Evolutionary conservation across 2,888 invertebrate genomes (phyloP), one percentile per base, ranked within the genome.

Genomic region (Drosophila nigritarsus): DNA sequence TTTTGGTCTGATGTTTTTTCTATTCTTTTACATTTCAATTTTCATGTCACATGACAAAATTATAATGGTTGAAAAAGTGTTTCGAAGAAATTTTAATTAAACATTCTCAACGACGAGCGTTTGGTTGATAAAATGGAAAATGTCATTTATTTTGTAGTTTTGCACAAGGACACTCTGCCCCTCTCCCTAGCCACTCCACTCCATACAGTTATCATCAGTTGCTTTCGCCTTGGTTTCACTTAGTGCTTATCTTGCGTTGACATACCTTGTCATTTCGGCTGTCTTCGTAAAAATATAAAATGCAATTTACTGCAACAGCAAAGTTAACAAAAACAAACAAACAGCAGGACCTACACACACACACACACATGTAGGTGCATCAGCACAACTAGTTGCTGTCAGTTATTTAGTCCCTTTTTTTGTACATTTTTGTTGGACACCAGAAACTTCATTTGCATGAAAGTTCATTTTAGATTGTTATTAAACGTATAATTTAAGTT

Each of bases 181-280:
- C 5, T 15, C 36, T n/a, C 18, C 9, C 24, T 27, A 0, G 18
- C n/a, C n/a, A n/a, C 6, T 2, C 4, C 24, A 42, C 48, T 32
- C 24, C 24, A 29, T 18, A 34, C 49, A 49, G 34, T 20, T 62
- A 60, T 60, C 75, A 55, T 45, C 27, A 65, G 54, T 59, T 70
- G 56, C 34, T 24, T 38, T 64, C 40, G 56, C 27, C 62, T 61
- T 53, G 61, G 48, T 61, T 69, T 74, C 65, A 74, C 76, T 80
- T 71, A 56, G 67, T 66, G 86, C 86, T 88, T 86, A 86, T 86
- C 86, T 88, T 77, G 69, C 82, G 87, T 67, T 88, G 87, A 84
- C 87, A 88, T 87, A 84, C 84, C 89, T 87, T 88, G 88, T 86
- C 88, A 80, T 81, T 88, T 76, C 63, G 68, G 63, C 82, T 82